phyloP scores from a whole-genome alignment of 2,888 invertebrate species.

The Epirrita christyi region DNA sequence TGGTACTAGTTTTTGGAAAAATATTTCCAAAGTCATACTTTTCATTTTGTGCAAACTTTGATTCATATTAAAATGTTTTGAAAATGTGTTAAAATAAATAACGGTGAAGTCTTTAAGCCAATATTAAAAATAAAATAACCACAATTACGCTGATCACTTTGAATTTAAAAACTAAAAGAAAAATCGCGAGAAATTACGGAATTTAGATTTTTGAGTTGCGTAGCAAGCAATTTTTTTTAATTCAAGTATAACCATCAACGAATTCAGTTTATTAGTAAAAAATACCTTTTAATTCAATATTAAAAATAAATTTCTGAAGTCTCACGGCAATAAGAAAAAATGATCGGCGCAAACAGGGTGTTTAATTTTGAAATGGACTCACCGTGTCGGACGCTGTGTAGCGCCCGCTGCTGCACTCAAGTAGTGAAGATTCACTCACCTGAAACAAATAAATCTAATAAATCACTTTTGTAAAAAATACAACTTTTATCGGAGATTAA shows the following conservation, averaged over 20 bases:
- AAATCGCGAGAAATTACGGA: no score
- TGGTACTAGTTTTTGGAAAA: no score
- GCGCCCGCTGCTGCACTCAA: constrained; percentile 84
- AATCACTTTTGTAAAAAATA: constrained; percentile 12
- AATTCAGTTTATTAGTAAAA: no score
- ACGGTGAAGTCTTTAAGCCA: constrained; percentile 8
- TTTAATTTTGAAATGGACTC: constrained; percentile 63
- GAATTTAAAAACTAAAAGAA: no score
- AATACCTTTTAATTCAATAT: no score
- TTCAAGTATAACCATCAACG: no score
- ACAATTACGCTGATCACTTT: no score
- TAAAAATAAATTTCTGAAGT: no score
- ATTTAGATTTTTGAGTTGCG: no score
- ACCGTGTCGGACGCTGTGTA: constrained; percentile 83
- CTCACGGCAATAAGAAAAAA: not conserved
- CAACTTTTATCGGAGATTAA: not conserved
- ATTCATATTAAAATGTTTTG: not conserved
- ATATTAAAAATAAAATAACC: constrained; percentile 1
- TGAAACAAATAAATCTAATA: constrained; percentile 52
- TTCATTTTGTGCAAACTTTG: no score
- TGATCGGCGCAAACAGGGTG: constrained; percentile 39
- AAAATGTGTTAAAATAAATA: not conserved
- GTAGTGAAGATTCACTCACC: constrained; percentile 85
- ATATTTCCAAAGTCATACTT: no score
- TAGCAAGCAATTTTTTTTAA: no score